Conservation (phyloP, 2,113 vertebrate species). For the Sphyrna mokarran region DNA sequence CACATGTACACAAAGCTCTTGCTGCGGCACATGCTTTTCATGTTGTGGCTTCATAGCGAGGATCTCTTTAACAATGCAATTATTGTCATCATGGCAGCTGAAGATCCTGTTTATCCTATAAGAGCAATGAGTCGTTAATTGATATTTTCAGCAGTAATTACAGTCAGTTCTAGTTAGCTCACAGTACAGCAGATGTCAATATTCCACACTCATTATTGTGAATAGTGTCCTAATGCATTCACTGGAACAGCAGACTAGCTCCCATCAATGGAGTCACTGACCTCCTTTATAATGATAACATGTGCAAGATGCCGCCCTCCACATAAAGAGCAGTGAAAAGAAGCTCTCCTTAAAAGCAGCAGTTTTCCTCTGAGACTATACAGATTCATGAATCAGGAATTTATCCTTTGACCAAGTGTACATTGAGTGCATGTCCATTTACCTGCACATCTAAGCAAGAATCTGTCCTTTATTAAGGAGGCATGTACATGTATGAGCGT, state of each 20-base stretch:
- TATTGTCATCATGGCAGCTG: neutral
- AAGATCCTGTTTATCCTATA: conserved; percentile 14
- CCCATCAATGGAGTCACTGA: neutral
- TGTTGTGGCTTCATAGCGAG: neutral
- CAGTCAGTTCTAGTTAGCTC: neutral
- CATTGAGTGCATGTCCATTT: neutral
- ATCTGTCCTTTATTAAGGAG: neutral
- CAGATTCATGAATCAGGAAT: neutral
- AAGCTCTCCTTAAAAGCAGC: neutral
- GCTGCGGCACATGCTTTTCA: neutral
- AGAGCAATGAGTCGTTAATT: conserved; percentile 19
- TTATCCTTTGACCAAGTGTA: neutral
- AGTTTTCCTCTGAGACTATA: neutral
- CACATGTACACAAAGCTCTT: neutral
- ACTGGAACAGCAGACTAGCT: neutral
- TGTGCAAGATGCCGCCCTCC: neutral
- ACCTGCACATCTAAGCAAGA: neutral
- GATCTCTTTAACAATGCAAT: neutral
- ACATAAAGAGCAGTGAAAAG: neutral
- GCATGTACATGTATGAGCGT: neutral
- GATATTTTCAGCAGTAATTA: conserved; percentile 26
- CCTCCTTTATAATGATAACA: neutral
- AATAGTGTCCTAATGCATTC: neutral
- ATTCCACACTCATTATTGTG: neutral
- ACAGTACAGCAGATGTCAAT: neutral